phyloP scores from a whole-genome alignment of 2,888 invertebrate species.

The Platycheirus albimanus region DNA sequence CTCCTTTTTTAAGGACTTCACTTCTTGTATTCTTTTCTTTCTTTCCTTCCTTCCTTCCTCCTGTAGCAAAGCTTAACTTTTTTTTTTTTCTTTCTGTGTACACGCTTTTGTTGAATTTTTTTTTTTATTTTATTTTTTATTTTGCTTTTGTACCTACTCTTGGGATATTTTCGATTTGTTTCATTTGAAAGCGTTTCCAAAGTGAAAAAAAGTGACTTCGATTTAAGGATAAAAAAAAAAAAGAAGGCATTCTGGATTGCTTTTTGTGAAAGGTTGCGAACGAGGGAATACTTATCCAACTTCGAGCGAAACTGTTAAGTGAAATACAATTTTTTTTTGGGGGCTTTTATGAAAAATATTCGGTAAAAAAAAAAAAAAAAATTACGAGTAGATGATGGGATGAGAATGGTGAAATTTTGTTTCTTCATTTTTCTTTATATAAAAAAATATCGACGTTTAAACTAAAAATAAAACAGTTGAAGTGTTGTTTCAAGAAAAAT shows the following conservation, averaged over 20 bases:
- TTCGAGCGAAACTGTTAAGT: slow-evolving; percentile 13
- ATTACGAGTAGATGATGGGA: too few species aligned
- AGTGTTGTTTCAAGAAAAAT: too few species aligned
- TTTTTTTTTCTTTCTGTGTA: slow-evolving; percentile 48
- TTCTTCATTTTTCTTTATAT: too few species aligned
- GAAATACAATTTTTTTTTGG: slow-evolving; percentile 28
- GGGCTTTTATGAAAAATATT: slow-evolving; percentile 15
- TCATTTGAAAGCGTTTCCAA: slow-evolving; percentile 54
- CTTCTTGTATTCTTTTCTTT: slow-evolving; percentile 18
- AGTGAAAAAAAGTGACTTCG: slow-evolving; percentile 66
- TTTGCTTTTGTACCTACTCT: slow-evolving; percentile 23
- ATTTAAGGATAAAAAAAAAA: slow-evolving; percentile 31
- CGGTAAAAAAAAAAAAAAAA: too few species aligned
- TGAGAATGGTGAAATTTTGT: too few species aligned
- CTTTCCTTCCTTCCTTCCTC: slow-evolving; percentile 29
- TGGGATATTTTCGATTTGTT: slow-evolving; percentile 55
- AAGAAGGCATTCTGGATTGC: neutral
- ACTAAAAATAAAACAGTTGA: too few species aligned
- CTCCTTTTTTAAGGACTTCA: slow-evolving; percentile 25
- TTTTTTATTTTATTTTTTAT: slow-evolving; percentile 6
- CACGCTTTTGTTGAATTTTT: slow-evolving; percentile 33
- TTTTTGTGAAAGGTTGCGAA: slow-evolving; percentile 26
- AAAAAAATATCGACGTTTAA: too few species aligned
- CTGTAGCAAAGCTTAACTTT: slow-evolving; percentile 64
- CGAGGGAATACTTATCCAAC: slow-evolving; percentile 42